Evolutionary conservation across 1,140 invertebrate genomes (phyloP), one percentile per base, ranked within the genome.

Genomic region (Euwallacea similis): DNA sequence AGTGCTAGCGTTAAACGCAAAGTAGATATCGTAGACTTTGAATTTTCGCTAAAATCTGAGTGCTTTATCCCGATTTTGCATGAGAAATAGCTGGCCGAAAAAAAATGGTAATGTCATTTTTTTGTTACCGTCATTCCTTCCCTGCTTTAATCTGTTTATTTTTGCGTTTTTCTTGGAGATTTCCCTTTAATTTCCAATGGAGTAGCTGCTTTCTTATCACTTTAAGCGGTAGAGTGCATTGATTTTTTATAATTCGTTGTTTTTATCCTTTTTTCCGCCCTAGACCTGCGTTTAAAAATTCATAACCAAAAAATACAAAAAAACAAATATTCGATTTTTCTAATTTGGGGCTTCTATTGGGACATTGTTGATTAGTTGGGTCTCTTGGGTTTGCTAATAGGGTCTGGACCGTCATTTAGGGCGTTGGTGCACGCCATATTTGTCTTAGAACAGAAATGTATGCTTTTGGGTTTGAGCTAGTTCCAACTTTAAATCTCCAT

Each of bases 241-340:
- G 75, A 73, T 77, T 78, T 74, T 64, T 46, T 59, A 70, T 13
- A 67, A 72, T 75, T 66, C 73, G 54, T 15, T 15, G 13, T 46
- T 56, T 70, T 74, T 75, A 74, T 72, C 69, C 71, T 68, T 50
- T 70, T 76, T 76, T 77, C 73, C 66, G 54, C 55, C 47, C 65
- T 46, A 44, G 65, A 73, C 53, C 62, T 68, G 41, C 71, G 67
- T 74, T 80, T 79, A 81, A 80, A 80, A 80, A 81, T 81, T 81
- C 79, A 81, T 81, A 81, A 81, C 80, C 80, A 79, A 79, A 79
- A 81, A 80, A 77, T 73, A 78, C 69, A 76, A 77, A 79, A 80
- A 78, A 78, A 61, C 59, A 61, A n/a, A 15, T 44, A 50, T 55
- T 66, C 67, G 41, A 64, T 60, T 71, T 50, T 74, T 72, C 46